These are phyloP conservation scores for Catamblyrhynchus diadema DNA, from an alignment of 2,797 vertebrate species.

Conservation along the genomic window DNA sequence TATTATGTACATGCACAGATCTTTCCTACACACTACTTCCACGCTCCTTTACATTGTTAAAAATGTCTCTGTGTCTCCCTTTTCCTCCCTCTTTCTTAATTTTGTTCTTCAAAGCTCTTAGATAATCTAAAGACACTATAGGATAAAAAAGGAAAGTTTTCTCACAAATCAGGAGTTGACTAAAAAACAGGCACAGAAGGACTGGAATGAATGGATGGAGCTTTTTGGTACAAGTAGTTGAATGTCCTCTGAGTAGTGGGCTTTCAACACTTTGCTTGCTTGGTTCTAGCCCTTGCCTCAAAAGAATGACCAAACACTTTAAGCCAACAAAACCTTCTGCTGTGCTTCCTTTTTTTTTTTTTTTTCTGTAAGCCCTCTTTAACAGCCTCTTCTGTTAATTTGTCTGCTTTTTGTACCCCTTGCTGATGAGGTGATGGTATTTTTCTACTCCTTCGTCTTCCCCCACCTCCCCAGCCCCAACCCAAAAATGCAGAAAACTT, in stretches of 20 bases:
- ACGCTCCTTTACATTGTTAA: not conserved
- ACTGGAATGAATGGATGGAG: not conserved
- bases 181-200: not conserved
- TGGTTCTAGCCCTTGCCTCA: not conserved
- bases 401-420: not conserved
- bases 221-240: not conserved
- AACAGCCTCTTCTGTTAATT: not conserved
- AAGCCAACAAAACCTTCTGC: not conserved
- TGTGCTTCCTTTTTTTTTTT: not conserved
- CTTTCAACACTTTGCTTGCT: not conserved
- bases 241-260: not conserved
- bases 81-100: not conserved
- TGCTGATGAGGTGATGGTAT: not conserved
- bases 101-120: not conserved
- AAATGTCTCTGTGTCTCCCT: not conserved
- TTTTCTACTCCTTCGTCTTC: not conserved
- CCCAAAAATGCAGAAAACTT: not conserved
- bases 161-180: not conserved
- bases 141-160: not conserved
- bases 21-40: not conserved
- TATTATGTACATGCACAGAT: not conserved
- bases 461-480: accelerated
- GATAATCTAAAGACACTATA: not conserved
- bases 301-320: not conserved
- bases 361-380: not conserved